These are phyloP conservation scores for Chlorospingus flavigularis DNA, from an alignment of 2,797 vertebrate genomes.

Conservation along the genomic window DNA sequence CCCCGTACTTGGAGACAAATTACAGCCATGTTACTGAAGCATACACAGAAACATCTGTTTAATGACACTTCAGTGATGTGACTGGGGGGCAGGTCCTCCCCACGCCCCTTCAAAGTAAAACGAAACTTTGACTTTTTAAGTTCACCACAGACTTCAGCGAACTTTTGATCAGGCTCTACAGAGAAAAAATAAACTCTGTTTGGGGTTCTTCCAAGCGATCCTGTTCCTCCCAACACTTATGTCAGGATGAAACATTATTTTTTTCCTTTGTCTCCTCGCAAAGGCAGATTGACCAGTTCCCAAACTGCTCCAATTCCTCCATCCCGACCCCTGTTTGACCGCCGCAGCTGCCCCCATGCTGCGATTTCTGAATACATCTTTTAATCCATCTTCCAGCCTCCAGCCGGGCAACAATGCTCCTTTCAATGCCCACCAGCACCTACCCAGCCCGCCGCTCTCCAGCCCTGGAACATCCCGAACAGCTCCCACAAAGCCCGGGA, in stretches of 20 bases:
- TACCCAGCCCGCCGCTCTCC: neutral
- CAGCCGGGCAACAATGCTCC: neutral
- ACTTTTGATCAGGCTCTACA: neutral
- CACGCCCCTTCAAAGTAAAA: neutral
- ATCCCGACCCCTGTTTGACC: neutral
- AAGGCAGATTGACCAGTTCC: neutral
- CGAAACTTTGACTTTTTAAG: neutral
- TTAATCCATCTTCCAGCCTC: neutral
- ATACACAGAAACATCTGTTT: neutral
- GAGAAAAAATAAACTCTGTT: neutral
- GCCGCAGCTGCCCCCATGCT: slow-evolving; percentile 25
- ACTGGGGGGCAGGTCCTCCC: neutral
- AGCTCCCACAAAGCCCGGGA: neutral
- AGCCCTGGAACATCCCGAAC: neutral
- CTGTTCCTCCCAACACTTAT: neutral
- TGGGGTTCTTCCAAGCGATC: neutral
- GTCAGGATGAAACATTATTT: neutral
- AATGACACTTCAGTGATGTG: neutral
- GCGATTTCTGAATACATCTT: slow-evolving; percentile 28
- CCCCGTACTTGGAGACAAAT: neutral
- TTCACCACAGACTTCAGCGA: neutral
- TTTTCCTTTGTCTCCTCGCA: neutral
- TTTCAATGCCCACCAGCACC: slow-evolving; percentile 7
- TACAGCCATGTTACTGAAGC: neutral
- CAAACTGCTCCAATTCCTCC: neutral